Conservation (phyloP, 2,113 vertebrate genomes). For the Nanger granti region DNA sequence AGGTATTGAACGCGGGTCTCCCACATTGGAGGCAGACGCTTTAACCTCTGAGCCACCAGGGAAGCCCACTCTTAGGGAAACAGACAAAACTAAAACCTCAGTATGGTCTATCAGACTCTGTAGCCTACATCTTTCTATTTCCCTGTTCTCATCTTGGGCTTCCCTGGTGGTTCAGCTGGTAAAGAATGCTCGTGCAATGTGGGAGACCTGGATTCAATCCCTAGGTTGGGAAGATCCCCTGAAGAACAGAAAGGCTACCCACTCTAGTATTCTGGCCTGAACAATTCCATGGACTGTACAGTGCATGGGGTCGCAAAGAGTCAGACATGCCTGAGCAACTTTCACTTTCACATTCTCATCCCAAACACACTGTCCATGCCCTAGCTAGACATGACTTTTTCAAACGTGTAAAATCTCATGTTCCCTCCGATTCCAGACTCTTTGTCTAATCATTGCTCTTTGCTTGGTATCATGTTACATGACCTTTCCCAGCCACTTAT, state of each 20-base stretch:
- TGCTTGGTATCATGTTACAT: neutral
- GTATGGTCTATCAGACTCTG: neutral
- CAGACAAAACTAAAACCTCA: neutral
- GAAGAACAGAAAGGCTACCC: neutral
- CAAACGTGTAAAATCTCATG: neutral
- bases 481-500: neutral
- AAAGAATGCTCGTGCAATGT: neutral
- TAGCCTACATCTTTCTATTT: neutral
- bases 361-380: neutral
- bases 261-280: neutral
- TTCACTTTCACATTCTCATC: neutral
- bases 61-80: neutral
- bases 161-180: neutral
- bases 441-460: neutral
- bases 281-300: neutral
- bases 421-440: neutral
- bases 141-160: neutral
- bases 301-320: neutral
- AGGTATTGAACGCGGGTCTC: no score
- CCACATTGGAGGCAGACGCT: no score
- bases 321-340: neutral
- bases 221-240: neutral
- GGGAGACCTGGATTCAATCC: neutral
- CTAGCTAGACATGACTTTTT: neutral
- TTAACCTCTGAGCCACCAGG: no score